Evolutionary conservation across 2,888 invertebrate species (phyloP).

Genomic region (Parelbella ahira): DNA sequence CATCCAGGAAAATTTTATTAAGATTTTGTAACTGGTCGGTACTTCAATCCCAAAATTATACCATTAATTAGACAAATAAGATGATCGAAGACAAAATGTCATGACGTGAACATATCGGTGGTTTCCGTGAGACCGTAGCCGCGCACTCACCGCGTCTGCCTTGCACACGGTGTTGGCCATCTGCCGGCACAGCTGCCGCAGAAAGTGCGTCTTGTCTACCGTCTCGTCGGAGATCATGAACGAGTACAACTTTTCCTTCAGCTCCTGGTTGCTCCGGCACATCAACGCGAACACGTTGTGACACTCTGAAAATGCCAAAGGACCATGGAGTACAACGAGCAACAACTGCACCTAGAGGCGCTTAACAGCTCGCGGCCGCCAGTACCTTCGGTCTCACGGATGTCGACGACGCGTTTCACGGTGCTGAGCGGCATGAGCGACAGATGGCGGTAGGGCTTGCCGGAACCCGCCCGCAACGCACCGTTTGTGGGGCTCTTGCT

Average conservation of each 20-base stretch:
- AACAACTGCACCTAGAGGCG: no score
- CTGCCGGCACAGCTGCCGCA: conserved; percentile 91
- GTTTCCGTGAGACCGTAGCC: no score
- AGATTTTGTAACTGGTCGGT: no score
- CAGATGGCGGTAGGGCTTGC: conserved; percentile 95
- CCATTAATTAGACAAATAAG: no score
- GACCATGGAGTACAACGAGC: no score
- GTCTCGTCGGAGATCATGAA: conserved; percentile 93
- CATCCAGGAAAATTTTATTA: no score
- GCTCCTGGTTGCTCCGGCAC: conserved; percentile 91
- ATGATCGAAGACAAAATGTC: no score
- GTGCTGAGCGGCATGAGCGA: conserved; percentile 93
- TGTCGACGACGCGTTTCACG: conserved; percentile 94
- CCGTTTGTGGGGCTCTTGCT: conserved; percentile 82
- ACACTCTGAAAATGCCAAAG: conserved; percentile 83
- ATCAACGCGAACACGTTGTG: conserved; percentile 94
- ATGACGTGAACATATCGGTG: no score
- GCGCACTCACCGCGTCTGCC: conserved; percentile 93
- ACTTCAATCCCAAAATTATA: no score
- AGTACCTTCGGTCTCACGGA: conserved; percentile 91
- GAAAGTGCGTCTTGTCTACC: conserved; percentile 89
- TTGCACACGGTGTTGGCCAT: conserved; percentile 96
- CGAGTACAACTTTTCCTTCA: conserved; percentile 92
- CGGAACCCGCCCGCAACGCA: conserved; percentile 81
- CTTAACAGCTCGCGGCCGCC: no score